Evolutionary conservation across 2,888 invertebrate species (phyloP).

Genomic region (Leptinotarsa rubiginosa): DNA sequence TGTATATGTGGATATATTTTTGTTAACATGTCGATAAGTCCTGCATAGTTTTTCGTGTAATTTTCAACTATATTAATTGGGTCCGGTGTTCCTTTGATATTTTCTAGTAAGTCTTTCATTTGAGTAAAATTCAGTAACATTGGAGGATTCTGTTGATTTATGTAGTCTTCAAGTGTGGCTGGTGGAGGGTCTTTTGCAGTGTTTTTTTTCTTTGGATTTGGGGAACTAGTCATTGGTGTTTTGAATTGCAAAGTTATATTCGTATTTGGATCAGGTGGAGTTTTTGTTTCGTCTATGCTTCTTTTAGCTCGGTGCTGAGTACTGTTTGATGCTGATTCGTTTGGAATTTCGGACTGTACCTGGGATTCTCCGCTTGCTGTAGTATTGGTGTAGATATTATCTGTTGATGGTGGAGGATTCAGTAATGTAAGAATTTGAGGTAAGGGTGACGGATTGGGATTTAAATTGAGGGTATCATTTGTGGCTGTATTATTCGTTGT

Average conservation of each 20-base stretch:
- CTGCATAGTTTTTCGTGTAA: not conserved
- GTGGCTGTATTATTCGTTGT: not conserved
- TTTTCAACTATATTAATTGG: not conserved
- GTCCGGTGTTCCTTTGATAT: not conserved
- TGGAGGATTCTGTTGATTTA: not conserved
- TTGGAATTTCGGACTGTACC: too few relatives aligned
- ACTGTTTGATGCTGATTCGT: too few relatives aligned
- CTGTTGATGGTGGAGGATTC: not conserved
- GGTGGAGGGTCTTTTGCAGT: not conserved
- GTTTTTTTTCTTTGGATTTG: not conserved
- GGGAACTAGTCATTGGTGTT: not conserved
- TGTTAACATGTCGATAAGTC: not conserved
- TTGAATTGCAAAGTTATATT: not conserved
- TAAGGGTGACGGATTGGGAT: not conserved
- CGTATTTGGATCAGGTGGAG: too few relatives aligned
- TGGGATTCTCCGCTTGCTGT: too few relatives aligned
- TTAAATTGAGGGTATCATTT: not conserved
- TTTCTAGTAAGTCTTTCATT: not conserved
- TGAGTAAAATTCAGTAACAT: not conserved
- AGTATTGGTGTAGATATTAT: not conserved
- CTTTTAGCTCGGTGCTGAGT: too few relatives aligned
- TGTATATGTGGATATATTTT: not conserved
- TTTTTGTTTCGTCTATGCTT: too few relatives aligned
- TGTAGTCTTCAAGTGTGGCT: not conserved
- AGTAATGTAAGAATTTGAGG: not conserved